Evolutionary conservation across 1,140 invertebrate species (phyloP), one percentile per base, ranked within the genome.

Genomic region (Panonychus citri): DNA sequence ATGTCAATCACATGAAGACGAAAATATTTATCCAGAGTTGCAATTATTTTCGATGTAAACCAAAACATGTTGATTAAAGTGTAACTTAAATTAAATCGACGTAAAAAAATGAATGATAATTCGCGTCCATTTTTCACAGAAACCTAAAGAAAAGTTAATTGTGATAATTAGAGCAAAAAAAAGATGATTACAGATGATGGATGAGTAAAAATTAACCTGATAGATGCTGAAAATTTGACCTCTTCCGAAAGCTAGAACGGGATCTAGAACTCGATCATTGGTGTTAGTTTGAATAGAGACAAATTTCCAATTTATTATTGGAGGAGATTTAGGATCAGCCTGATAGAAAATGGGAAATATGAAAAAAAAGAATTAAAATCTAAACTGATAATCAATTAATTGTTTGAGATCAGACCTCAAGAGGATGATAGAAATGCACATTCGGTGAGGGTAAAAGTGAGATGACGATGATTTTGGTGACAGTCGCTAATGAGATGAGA

Each of bases 251-350:
- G 88, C 87, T 39, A 96, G 70, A 25, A 94, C 80, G 43, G 86
- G 81, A 73, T 83, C 79, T 62, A 87, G 74, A 59, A 82, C 78
- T 62, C 80, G 75, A 62, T 78, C 72, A 48, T 66, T 66, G 66
- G 83, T 76, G 53, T 79, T 74, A 57, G 81, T 75, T 67, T 87
- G 80, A 66, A 91, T 81, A 24, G 87, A 73, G 42, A 87, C 81
- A 74, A 91, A 78, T 72, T 94, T 81, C 90, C 90, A 96, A 3
- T 84, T 80, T 8, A 96, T 68, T 39, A 94, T 75, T 0, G 91
- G 91, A 17, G 93, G 75, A 5, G 70, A 71, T 21, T 67, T 62
- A 13, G 70, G 62, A 54, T 67, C 64, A 26, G 70, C 71, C 66
- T 69, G 60, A 25, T 64, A 60, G 49, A 40, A 43, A 52, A 55